Percentiles rank a stretch among this genome's conserved stretches.
These are phyloP conservation scores for Cyphomyrus discorhynchus DNA, from an alignment of 2,113 vertebrate genomes.

Conservation along the genomic window DNA sequence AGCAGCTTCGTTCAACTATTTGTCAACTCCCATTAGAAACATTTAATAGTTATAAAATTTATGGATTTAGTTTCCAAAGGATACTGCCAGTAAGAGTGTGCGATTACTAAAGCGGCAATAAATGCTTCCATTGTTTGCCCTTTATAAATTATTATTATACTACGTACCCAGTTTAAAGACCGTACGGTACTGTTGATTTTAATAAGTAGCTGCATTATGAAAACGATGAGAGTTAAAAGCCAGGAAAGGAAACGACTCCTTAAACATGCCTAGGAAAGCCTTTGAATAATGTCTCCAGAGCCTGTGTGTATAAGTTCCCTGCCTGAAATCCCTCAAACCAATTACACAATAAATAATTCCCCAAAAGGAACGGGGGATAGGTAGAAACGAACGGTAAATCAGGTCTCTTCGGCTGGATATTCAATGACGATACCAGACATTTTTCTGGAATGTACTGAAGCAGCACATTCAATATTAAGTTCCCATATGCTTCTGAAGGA, in stretches of 20 bases:
- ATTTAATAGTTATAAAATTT: constrained; percentile 93
- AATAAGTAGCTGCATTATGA: constrained; percentile 28
- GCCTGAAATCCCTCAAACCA: constrained; percentile 30
- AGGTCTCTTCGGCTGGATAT: constrained; percentile 42
- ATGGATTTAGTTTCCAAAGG: constrained; percentile 81
- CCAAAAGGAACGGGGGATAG: constrained; percentile 30
- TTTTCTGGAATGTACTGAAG: constrained; percentile 55
- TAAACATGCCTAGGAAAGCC: constrained; percentile 18
- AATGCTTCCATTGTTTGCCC: constrained; percentile 77
- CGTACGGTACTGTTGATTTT: constrained; percentile 28
- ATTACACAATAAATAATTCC: constrained; percentile 41
- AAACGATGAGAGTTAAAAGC: constrained; percentile 8
- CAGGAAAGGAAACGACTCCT: constrained; percentile 26
- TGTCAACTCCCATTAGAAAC: constrained; percentile 96
- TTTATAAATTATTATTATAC: constrained; percentile 71
- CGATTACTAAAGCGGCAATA: constrained; percentile 70
- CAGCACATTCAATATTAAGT: constrained; percentile 51
- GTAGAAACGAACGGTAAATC: constrained; percentile 33
- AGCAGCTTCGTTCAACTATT: constrained; percentile 82
- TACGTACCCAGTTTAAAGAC: constrained; percentile 43
- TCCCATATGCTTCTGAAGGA: constrained; percentile 53
- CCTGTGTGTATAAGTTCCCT: constrained; percentile 15
- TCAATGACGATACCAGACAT: constrained; percentile 61
- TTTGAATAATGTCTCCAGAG: constrained; percentile 23
- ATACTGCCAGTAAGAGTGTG: constrained; percentile 76